Base-by-base conservation (phyloP, 1,140 invertebrate genomes). In the Liolophura sinensis region DNA sequence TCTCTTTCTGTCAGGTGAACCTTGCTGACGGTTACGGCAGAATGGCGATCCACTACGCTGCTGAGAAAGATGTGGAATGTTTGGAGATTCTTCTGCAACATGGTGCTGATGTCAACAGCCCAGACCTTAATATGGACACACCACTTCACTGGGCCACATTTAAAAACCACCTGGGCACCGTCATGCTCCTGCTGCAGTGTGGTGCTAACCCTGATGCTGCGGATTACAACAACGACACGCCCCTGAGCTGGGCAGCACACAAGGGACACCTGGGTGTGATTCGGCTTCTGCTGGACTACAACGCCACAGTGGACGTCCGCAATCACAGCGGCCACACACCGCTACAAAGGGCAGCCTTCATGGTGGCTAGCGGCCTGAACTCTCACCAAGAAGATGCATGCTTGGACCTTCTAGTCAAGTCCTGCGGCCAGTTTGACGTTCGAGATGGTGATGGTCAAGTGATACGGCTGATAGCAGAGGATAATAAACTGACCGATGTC, bases 211-310 rank as follows among this genome's bases (percentile, higher is more conserved):
- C 85, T 7, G 82, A 87, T 73, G 78, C 77, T 7, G 61, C 71
- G n/a, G 87, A 88, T 68, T 80, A 80, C 62, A 87, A 86, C 69
- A 62, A 73, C 47, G 73, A 84, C 58, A 81, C 79, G 9, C 76
- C 80, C 15, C 51, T 82, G 1, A 76, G 73, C 87, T 98, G 95
- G 94, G 96, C 97, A 1, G 94, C 97, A 48, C 88, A 94, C 69
- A 92, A 94, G 1, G 90, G 93, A 69, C 98, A 98, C 86, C 88
- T 92, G 67, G 91, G 90, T 64, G 94, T 95, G 56, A 92, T 98
- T 71, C 89, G 89, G 31, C 91, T 93, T 16, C 83, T 98, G 62
- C 88, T 97, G 57, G 89, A 93, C 69, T 82, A 85, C 52, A 87
- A 88, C 60, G 87, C 88, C 27, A 85, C 84, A 81, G 79, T 90